These are phyloP conservation scores for Watsonalla binaria DNA, from an alignment of 2,888 invertebrate species.

Conservation along the genomic window DNA sequence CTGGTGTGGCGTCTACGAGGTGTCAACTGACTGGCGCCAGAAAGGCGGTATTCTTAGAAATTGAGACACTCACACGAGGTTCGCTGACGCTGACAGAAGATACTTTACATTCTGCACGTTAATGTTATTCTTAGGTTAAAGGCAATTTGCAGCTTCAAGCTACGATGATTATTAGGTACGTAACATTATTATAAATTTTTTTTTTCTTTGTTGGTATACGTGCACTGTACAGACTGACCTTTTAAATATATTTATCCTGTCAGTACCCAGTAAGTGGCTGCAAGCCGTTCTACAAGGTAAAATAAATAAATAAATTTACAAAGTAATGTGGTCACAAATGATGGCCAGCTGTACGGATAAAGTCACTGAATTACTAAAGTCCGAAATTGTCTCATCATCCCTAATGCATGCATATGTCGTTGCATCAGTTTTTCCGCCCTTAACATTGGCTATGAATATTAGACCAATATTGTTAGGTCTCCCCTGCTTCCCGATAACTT, in stretches of 20 bases:
- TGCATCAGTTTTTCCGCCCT: slow-evolving; percentile 69
- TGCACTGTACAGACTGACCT: too few species aligned
- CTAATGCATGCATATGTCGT: slow-evolving; percentile 77
- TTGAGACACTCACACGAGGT: slow-evolving; percentile 45
- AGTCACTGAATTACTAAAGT: slow-evolving; percentile 53
- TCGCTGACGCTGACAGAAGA: slow-evolving; percentile 19
- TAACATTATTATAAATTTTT: too few species aligned
- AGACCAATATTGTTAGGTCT: slow-evolving; percentile 38
- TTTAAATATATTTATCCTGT: too few species aligned
- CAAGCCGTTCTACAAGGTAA: too few species aligned
- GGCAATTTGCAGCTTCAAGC: too few species aligned
- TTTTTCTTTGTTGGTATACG: too few species aligned
- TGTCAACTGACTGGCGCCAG: slow-evolving; percentile 66
- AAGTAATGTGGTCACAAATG: slow-evolving; percentile 6
- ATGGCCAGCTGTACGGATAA: slow-evolving; percentile 64
- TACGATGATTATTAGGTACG: too few species aligned
- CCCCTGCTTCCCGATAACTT: slow-evolving; percentile 9
- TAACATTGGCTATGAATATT: slow-evolving; percentile 51
- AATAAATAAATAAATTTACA: slow-evolving; percentile 1
- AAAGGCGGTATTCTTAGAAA: slow-evolving; percentile 53
- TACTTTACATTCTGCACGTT: slow-evolving; percentile 11
- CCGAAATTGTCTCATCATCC: slow-evolving; percentile 64
- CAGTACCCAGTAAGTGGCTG: too few species aligned
- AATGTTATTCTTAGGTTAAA: too few species aligned
- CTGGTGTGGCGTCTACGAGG: slow-evolving; percentile 22